A percentile compares a stretch with the other conserved stretches of the same genome.
Conservation (phyloP, 2,113 vertebrate genomes). For the Brachyhypopomus occidentalis region DNA sequence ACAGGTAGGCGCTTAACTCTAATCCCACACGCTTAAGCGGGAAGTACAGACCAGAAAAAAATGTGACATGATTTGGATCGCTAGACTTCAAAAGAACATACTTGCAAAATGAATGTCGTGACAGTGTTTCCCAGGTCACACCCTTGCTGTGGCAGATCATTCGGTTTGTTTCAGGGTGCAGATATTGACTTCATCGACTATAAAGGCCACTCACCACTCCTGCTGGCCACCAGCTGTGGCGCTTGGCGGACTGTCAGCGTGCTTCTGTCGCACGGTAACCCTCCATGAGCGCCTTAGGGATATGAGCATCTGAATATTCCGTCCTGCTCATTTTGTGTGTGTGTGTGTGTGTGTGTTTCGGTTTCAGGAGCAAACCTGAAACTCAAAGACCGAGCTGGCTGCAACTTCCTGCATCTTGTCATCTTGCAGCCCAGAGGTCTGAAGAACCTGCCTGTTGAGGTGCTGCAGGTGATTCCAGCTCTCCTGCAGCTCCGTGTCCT, state of each 20-base stretch:
- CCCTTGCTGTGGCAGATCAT: not conserved
- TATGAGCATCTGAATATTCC: not conserved
- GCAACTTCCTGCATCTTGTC: slow-evolving; percentile 86
- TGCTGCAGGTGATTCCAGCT: slow-evolving; percentile 76
- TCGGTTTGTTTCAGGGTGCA: slow-evolving; percentile 73
- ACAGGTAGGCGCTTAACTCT: slow-evolving; percentile 70
- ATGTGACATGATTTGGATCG: too few relatives aligned
- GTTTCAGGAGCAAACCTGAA: slow-evolving; percentile 79
- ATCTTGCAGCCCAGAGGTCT: slow-evolving; percentile 83
- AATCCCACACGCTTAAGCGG: too few relatives aligned
- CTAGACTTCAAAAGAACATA: too few relatives aligned
- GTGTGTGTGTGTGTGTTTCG: slow-evolving; percentile 13
- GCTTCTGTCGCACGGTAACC: slow-evolving; percentile 51
- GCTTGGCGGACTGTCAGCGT: slow-evolving; percentile 87
- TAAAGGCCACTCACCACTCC: slow-evolving; percentile 82
- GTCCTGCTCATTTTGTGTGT: too few relatives aligned
- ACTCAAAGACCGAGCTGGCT: slow-evolving; percentile 80
- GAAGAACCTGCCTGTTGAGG: slow-evolving; percentile 77
- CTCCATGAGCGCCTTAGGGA: not conserved
- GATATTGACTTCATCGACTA: slow-evolving; percentile 81
- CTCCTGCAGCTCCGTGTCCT: not conserved
- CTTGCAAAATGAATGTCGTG: too few relatives aligned
- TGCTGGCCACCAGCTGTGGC: slow-evolving; percentile 82
- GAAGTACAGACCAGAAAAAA: too few relatives aligned
- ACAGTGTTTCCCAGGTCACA: not conserved